Conservation (phyloP, 1,140 invertebrate genomes). For the Adoxophyes honmai region DNA sequence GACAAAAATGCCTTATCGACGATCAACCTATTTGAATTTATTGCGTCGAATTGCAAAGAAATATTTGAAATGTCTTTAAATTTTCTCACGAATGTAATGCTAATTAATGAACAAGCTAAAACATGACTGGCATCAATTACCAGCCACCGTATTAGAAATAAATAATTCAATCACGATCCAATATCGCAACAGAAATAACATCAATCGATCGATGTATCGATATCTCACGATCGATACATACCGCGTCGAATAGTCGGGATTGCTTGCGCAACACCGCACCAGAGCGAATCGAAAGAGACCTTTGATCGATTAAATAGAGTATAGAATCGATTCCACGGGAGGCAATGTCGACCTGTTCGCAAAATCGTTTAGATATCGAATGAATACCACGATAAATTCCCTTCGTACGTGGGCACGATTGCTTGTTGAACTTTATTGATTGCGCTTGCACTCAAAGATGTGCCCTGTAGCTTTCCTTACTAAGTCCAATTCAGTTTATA, state of each 20-base stretch:
- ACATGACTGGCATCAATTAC: too few relatives aligned
- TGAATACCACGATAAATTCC: slow-evolving; percentile 28
- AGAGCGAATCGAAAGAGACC: neutral
- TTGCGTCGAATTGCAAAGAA: too few relatives aligned
- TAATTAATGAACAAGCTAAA: too few relatives aligned
- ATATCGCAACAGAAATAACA: slow-evolving; percentile 6
- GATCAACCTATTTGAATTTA: too few relatives aligned
- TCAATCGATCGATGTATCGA: slow-evolving; percentile 11
- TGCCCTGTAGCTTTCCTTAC: neutral
- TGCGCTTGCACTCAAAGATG: neutral
- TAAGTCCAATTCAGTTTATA: neutral
- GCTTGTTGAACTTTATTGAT: slow-evolving; percentile 25
- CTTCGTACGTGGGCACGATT: slow-evolving; percentile 24
- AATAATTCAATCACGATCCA: slow-evolving; percentile 14
- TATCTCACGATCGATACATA: slow-evolving; percentile 14
- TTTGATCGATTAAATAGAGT: neutral
- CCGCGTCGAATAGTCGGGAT: slow-evolving; percentile 2
- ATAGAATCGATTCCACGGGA: neutral
- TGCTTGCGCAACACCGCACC: neutral
- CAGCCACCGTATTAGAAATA: neutral
- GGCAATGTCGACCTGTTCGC: slow-evolving; percentile 9
- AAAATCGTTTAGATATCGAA: slow-evolving; percentile 16
- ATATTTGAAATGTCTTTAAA: too few relatives aligned
- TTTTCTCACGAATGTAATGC: too few relatives aligned
- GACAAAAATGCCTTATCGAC: too few relatives aligned